Base-by-base conservation (phyloP, 2,888 invertebrate species). In the Apamea crenata region DNA sequence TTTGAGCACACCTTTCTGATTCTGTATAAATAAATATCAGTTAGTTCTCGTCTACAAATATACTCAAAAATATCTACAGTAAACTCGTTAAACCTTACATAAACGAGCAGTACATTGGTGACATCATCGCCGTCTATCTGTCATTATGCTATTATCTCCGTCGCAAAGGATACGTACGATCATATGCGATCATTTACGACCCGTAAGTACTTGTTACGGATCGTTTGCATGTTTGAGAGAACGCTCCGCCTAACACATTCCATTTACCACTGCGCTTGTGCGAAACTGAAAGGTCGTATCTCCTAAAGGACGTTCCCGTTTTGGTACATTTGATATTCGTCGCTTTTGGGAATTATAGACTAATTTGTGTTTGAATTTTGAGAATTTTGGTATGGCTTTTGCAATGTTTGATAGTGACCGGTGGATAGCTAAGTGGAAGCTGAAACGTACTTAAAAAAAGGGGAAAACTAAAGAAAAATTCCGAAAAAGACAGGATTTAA, bases 121-220 rank as follows among this genome's bases (percentile, higher is more conserved):
- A 88, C 87, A 88, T 88, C 90, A 88, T 66, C 72, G 78, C 14
- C 61, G 61, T 77, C 82, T 87, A 76, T 89, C 79, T 78, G 78
- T 90, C 88, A 88, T 88, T 88, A 84, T n/a, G 70, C 81, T 82
- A 90, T 89, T 90, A 89, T 82, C 82, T 78, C 76, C 74, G 66
- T 78, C 56, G 88, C 81, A 81, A 83, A 87, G 89, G 87, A 89
- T 87, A 87, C 78, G 80, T 78, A 77, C 81, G 83, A 88, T 84
- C 89, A 87, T 89, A 84, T 80, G 81, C 86, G 82, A 89, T 84
- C 89, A 86, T 89, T 88, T 86, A 84, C 89, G 87, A 85, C 74
- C 86, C 84, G 36, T 87, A 83, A 87, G 89, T 84, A 84, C 81
- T 87, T 82, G 86, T 87, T 81, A 82, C 75, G 59, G 77, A 79